These are phyloP conservation scores for Hoplias malabaricus DNA, from an alignment of 2,113 vertebrate species.

Conservation along the genomic window DNA sequence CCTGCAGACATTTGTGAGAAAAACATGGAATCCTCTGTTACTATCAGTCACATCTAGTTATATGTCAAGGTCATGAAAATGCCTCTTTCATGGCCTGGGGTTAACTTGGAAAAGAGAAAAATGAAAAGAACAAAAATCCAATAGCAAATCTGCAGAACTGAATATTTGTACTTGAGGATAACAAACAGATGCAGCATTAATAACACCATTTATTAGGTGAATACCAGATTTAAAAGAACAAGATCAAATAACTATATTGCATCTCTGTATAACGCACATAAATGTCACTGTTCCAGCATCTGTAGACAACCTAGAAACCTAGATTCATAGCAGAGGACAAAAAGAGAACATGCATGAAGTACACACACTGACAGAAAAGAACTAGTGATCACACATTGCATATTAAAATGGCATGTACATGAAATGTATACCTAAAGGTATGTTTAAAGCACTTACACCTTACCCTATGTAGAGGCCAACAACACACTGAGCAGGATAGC, in stretches of 20 bases:
- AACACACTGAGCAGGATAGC: not conserved
- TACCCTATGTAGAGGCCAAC: not conserved
- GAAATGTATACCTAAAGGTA: not conserved
- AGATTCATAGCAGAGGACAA: not conserved
- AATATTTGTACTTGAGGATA: not conserved
- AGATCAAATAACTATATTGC: not conserved
- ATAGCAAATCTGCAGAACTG: not conserved
- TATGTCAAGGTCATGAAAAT: not conserved
- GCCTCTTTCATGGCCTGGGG: not conserved
- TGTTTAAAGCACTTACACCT: not conserved
- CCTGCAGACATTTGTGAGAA: conserved; percentile 10
- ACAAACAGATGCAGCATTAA: not conserved
- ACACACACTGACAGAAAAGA: not conserved
- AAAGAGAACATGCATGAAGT: not conserved
- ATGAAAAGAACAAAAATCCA: not conserved
- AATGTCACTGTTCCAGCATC: not conserved
- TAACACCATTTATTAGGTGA: not conserved
- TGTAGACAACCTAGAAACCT: not conserved
- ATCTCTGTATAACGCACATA: not conserved
- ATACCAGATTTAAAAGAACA: not conserved
- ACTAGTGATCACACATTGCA: not conserved
- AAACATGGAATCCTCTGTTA: not conserved
- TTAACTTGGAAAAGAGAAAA: not conserved
- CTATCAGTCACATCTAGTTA: not conserved
- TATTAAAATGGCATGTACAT: not conserved